Percentiles rank a stretch among this genome's conserved stretches.
Evolutionary conservation across 23 tunicate genomes (phyloP).

Genomic region (Pegea sp.): DNA sequence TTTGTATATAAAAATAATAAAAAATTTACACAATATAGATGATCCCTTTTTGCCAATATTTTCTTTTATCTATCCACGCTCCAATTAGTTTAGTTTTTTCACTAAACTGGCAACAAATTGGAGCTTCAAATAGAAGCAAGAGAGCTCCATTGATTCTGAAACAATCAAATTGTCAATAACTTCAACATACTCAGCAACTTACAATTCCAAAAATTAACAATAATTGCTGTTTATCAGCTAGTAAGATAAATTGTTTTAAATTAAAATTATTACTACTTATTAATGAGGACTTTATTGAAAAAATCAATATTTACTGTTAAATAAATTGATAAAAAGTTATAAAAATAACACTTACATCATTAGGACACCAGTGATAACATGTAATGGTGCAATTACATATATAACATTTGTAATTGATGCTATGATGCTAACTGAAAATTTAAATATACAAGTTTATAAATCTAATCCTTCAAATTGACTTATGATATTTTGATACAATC

Average conservation of each 20-base stretch:
- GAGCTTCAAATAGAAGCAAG: slow-evolving; percentile 50
- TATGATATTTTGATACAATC: no score
- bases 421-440: not conserved
- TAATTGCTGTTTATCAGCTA: no score
- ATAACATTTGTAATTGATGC: not conserved
- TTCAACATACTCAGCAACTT: no score
- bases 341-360: not conserved
- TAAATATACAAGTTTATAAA: no score
- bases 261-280: no score
- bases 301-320: no score
- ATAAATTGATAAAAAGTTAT: not conserved
- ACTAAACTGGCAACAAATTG: slow-evolving; percentile 42
- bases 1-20: no score
- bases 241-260: no score
- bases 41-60: slow-evolving; percentile 80
- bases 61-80: slow-evolving; percentile 14
- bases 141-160: slow-evolving; percentile 14
- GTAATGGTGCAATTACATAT: not conserved
- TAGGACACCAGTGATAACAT: not conserved
- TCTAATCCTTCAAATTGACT: no score
- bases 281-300: no score
- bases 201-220: no score
- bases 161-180: no score
- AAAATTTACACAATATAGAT: slow-evolving; percentile 33
- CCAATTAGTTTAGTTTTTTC: slow-evolving; percentile 31